Evolutionary conservation across 2,888 invertebrate species (phyloP), one percentile per base, ranked within the genome.

Genomic region (Trachelus iudaicus): DNA sequence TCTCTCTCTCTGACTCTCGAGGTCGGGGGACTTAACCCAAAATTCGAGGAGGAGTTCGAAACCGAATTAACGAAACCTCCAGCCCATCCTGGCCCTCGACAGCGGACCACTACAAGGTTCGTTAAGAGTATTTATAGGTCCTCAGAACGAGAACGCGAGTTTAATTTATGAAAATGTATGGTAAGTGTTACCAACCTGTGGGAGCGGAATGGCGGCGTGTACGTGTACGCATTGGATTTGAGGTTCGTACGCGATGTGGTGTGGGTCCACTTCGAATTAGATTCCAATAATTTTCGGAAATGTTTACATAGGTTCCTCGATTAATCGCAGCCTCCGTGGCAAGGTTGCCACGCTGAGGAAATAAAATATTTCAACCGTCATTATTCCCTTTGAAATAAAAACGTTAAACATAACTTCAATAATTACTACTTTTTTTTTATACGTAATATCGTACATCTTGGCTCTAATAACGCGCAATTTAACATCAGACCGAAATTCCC

Each of bases 101-200:
- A 33, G 15, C 69, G 31, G 30, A 33, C 69, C 69, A 69, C 69
- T 77, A 77, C 77, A 77, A 77, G 75, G 40, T 78, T 81, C 80
- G 35, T 85, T 83, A 78, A 77, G 73, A 71, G 73, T 80, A 83
- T 86, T 81, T 79, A 84, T 81, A 83, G 79, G 75, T 78, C 73
- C 74, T 69, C 75, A 69, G 69, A 73, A 31, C 73, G 77, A 80
- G 77, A 77, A 79, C 75, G 73, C 75, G 76, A 76, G 68, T 69
- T 81, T 77, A 79, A 82, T 80, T 83, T 80, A 81, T 78, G 85
- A 83, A 85, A 84, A 83, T 81, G 77, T 81, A 80, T 81, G 81
- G 85, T 81, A 85, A 84, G 79, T 79, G 81, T 78, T 75, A 79
- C 79, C 79, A 76, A 56, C 71, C 73, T 73, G 73, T 69, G 69